phyloP scores from a whole-genome alignment of 1,140 invertebrate species.

The Microplitis mediator region DNA sequence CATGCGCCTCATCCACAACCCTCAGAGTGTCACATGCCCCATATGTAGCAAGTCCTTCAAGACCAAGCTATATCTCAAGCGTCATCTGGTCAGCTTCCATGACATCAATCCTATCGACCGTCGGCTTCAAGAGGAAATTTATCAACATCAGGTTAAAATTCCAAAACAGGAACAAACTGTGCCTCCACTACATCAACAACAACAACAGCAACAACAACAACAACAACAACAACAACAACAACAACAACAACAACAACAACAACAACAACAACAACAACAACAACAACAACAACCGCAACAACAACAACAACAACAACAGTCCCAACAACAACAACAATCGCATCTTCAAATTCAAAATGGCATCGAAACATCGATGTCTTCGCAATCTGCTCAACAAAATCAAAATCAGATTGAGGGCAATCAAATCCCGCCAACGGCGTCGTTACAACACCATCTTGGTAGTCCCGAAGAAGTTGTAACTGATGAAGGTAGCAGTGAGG shows the following conservation, averaged over 20 bases:
- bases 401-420: conserved; percentile 30
- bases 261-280: conserved; percentile 20
- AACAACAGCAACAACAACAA: neutral
- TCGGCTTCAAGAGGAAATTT: conserved; percentile 59
- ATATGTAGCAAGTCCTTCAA: conserved; percentile 78
- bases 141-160: conserved; percentile 53
- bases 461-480: conserved; percentile 20
- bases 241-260: conserved; percentile 7
- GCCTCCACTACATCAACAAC: conserved; percentile 29
- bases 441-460: conserved; percentile 13
- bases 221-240: neutral
- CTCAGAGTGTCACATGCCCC: conserved; percentile 74
- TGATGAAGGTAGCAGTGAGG: conserved; percentile 23
- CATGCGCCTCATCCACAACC: conserved; percentile 80
- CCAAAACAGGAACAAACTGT: conserved; percentile 40
- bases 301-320: neutral
- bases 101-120: conserved; percentile 60
- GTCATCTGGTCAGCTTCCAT: conserved; percentile 70
- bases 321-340: neutral
- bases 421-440: conserved; percentile 32
- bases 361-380: neutral
- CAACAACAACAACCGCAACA: neutral
- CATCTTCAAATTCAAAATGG: conserved; percentile 13
- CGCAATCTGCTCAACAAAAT: neutral
- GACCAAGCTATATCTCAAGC: conserved; percentile 77